Percentiles rank a stretch among this genome's conserved stretches.
Conservation (phyloP, 2,797 vertebrate species). For the Anisognathus igniventris region DNA sequence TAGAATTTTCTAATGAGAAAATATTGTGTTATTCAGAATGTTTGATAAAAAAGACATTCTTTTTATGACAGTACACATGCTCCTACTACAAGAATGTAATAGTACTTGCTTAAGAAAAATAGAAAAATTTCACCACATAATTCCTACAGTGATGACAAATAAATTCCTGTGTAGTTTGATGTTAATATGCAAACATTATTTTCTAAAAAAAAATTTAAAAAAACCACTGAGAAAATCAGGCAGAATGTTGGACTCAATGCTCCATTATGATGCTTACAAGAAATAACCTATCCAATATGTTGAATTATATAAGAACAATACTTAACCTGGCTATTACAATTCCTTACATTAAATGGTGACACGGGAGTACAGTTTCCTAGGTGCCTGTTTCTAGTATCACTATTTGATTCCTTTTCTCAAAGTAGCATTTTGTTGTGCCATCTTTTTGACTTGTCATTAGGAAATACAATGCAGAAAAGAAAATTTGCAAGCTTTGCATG, state of each 20-base stretch:
- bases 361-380: neutral
- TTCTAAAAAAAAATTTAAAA: neutral
- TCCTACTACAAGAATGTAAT: neutral
- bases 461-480: neutral
- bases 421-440: neutral
- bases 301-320: neutral
- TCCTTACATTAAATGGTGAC: neutral
- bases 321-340: neutral
- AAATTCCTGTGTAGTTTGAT: neutral
- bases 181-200: neutral
- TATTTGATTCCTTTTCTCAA: neutral
- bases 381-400: neutral
- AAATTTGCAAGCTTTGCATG: neutral
- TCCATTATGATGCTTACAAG: neutral
- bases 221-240: neutral
- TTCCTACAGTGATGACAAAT: neutral
- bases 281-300: neutral
- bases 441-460: neutral
- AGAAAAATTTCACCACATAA: neutral
- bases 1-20: neutral
- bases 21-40: neutral
- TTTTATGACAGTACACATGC: neutral
- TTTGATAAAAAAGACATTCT: neutral
- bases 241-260: neutral
- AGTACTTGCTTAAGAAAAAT: neutral